Percentiles rank a stretch among this genome's conserved stretches.
Conservation (phyloP, 2,797 vertebrate species). For the Syncerus caffer region DNA sequence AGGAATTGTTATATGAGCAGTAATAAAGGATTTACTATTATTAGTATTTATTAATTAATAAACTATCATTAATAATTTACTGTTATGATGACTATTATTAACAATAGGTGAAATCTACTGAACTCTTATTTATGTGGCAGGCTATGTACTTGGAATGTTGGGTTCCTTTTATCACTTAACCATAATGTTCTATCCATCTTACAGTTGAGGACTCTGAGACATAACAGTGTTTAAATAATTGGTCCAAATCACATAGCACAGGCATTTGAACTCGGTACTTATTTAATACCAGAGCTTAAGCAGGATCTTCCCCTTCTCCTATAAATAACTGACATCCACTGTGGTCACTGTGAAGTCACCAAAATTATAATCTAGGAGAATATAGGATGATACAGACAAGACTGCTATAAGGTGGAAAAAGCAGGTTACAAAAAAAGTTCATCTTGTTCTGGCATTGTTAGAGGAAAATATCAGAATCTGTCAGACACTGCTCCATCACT, state of each 20-base stretch:
- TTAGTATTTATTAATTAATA: not conserved
- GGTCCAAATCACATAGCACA: not conserved
- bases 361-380: not conserved
- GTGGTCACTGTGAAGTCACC: no score
- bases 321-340: not conserved
- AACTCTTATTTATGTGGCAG: not conserved
- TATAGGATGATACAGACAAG: not conserved
- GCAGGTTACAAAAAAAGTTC: not conserved
- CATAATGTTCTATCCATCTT: not conserved
- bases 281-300: not conserved
- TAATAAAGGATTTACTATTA: not conserved
- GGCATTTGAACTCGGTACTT: not conserved
- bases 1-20: not conserved
- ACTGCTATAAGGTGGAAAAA: not conserved
- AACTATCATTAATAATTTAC: not conserved
- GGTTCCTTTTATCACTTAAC: not conserved
- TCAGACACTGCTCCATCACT: not conserved
- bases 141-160: not conserved
- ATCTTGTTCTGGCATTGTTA: not conserved
- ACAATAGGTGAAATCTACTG: not conserved
- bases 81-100: not conserved
- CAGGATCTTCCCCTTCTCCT: not conserved
- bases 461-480: not conserved
- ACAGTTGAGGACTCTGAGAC: not conserved
- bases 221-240: not conserved